Evolutionary conservation across 1,140 invertebrate species (phyloP), one percentile per base, ranked within the genome.

Genomic region (Drosophila teissieri): DNA sequence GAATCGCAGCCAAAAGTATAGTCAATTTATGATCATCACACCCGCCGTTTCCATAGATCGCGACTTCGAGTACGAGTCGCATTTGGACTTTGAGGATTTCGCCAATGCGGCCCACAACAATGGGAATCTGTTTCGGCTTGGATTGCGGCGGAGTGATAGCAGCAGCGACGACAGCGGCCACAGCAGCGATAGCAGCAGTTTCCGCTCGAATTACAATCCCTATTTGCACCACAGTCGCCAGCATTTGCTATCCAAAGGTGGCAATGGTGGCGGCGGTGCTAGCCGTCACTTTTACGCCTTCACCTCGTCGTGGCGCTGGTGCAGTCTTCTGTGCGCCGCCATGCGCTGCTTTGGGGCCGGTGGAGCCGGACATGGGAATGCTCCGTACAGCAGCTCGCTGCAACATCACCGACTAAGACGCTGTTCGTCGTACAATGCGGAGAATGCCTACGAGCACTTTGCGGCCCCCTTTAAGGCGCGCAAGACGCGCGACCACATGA

Each of bases 11-110:
- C 79, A 64, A n/a, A 92, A 91, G 73, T 92, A 92, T 37, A 89
- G 89, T 88, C 91, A 92, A 92, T 92, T 91, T 75, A 91, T 92
- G 91, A 91, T 92, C 67, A 91, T 92, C 40, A 92, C 91, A 62
- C 91, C 91, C 60, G 91, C 91, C 49, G 91, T 92, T 27, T 91
- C 91, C 24, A 92, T 92, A 42, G 91, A 92, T 79, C 89, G 91
- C 22, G 80, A 92, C 67, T 91, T 84, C 56, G 90, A 92, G 17
- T 78, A 91, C 45, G 84, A 91, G 34, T 79, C 88, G 27, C 78
- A 84, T 55, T 74, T 86, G 67, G 84, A 88, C 48, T 88, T 89
- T 51, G 90, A 90, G 46, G 90, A 91, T 39, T 86, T 84, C 14
- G 83, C 78, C 64, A 83, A 83, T 79, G 84, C 84, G 12, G 84